Evolutionary conservation across 2,113 vertebrate genomes (phyloP), one percentile per base, ranked within the genome.

Genomic region (Albula goreensis): DNA sequence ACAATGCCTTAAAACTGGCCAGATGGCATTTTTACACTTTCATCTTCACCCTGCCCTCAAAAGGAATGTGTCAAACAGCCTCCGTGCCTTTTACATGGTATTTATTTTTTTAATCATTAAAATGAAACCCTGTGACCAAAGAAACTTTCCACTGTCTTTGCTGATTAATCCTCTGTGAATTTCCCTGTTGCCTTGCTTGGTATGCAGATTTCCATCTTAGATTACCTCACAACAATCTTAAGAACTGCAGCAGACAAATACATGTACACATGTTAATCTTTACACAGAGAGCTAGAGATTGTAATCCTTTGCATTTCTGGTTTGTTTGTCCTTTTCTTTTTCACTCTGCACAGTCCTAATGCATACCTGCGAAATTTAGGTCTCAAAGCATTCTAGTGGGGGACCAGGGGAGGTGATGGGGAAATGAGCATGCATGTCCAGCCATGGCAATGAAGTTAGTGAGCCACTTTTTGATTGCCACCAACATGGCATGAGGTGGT

Each of bases 1-100:
- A 70, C 89, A 89, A 85, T 85, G 82, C 50, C 50, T 50, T 0
- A 7, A 79, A 92, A 92, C 92, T 89, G 83, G 92, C 88, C 2
- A 0, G 63, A 88, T 89, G 22, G 52, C 92, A 93, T 93, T 56
- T 89, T 89, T 86, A 19, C 4, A 50, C 84, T 50, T 77, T 11
- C 49, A n/a, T 22, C 78, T 53, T 85, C 89, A 90, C 12, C 78
- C 79, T 91, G 92, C 48, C 11, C 5, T 31, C 22, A 19, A 41
- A 77, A 83, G 85, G 85, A 87, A 90, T 87, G 78, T 51, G 74
- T 82, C 85, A 88, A 77, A 85, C 1, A 8, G 12, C 70, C 70
- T 74, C 85, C 10, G 87, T 56, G 6, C n/a, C 86, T 85, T 10
- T 48, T 88, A 77, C 83, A 88, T n/a, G 79, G 2, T 4, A 22